Evolutionary conservation across 2,113 vertebrate genomes (phyloP).

Genomic region (Campylorhamphus procurvoides): DNA sequence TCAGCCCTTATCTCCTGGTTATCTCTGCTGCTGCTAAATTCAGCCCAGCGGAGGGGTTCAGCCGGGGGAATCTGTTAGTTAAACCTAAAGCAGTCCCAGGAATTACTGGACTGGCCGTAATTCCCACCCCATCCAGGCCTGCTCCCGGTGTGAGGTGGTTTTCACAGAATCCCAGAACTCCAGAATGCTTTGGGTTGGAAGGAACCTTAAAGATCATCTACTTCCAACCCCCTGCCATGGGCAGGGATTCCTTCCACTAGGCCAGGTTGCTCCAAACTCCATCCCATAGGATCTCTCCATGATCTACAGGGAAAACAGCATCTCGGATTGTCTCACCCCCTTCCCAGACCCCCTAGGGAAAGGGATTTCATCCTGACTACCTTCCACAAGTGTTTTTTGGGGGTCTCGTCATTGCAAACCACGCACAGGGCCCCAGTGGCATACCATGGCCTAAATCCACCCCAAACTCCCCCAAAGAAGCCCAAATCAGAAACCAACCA

Average conservation of each 20-base stretch:
- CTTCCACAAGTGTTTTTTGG: not conserved
- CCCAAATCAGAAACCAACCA: not conserved
- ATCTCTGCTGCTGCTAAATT: slow-evolving; percentile 53
- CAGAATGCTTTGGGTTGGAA: not conserved
- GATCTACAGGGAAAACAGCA: not conserved
- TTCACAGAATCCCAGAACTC: not conserved
- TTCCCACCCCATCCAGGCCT: not conserved
- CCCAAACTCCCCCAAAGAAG: too few relatives aligned
- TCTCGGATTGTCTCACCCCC: rapidly evolving
- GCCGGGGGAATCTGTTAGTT: slow-evolving; percentile 18
- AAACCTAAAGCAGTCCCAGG: not conserved
- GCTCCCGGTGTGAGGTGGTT: not conserved
- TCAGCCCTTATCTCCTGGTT: slow-evolving; percentile 51
- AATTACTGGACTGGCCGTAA: not conserved
- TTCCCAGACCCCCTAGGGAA: not conserved
- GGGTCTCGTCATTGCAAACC: not conserved
- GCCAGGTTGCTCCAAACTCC: not conserved
- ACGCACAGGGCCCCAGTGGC: rapidly evolving
- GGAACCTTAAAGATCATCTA: not conserved
- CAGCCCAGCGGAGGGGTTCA: slow-evolving; percentile 31
- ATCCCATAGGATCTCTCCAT: not conserved
- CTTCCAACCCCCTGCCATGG: not conserved
- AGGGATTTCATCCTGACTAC: not conserved
- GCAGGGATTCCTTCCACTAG: not conserved
- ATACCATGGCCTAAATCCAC: not conserved